phyloP scores from a whole-genome alignment of 2,888 invertebrate genomes.

The Chouioia cunea region DNA sequence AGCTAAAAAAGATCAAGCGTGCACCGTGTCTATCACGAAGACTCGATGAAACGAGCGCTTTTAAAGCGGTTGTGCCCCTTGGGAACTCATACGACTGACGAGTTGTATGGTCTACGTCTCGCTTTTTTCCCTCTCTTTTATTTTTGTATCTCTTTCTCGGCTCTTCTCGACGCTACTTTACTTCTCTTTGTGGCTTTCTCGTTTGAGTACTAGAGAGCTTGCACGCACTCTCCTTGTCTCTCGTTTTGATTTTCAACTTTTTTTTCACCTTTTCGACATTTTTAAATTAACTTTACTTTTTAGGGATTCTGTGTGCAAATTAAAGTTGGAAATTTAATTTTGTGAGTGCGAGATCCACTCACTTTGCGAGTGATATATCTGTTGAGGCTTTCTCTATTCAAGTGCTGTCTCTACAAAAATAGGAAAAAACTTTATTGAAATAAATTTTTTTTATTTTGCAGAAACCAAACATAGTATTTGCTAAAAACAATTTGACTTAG shows the following conservation, averaged over 20 bases:
- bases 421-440: too few species aligned
- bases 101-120: background rate
- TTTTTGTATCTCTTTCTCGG: background rate
- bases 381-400: constrained; percentile 18
- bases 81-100: constrained; percentile 7
- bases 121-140: constrained; percentile 7
- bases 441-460: too few species aligned
- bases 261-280: background rate
- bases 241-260: background rate
- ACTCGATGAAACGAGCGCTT: constrained; percentile 31
- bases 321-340: too few species aligned
- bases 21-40: constrained; percentile 4
- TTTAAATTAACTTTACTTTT: background rate
- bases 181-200: constrained; percentile 27
- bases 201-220: constrained; percentile 20
- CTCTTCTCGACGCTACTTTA: constrained; percentile 24
- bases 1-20: constrained; percentile 22
- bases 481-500: too few species aligned
- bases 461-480: too few species aligned
- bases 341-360: too few species aligned
- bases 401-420: too few species aligned
- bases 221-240: background rate
- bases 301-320: too few species aligned
- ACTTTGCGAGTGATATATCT: too few species aligned
- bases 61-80: constrained; percentile 7